phyloP scores from a whole-genome alignment of 2,888 invertebrate genomes.

The Parascotia fuliginaria region DNA sequence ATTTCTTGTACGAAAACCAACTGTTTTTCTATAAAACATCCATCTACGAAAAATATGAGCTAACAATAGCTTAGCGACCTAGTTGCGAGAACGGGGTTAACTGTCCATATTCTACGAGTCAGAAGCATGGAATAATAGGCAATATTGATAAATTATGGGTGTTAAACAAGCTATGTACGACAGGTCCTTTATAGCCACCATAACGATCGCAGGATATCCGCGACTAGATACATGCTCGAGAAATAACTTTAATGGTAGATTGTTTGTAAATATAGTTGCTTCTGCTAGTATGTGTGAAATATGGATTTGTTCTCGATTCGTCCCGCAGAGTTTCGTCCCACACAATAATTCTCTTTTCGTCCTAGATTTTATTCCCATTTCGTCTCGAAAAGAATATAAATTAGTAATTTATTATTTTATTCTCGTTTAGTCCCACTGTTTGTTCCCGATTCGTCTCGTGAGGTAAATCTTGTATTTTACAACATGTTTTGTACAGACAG shows the following conservation, averaged over 20 bases:
- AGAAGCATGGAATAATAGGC: constrained; percentile 57
- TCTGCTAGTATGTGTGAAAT: background rate
- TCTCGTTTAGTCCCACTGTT: no score
- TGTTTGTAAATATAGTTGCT: constrained; percentile 19
- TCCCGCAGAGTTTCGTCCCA: no score
- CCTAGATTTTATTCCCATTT: no score
- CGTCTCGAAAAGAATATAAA: no score
- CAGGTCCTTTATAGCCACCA: constrained; percentile 39
- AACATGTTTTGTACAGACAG: no score
- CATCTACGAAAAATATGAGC: constrained; percentile 17
- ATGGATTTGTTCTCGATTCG: background rate
- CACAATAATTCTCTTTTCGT: no score
- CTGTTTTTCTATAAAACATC: background rate
- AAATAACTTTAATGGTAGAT: constrained; percentile 39
- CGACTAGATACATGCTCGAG: constrained; percentile 49
- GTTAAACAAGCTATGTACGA: constrained; percentile 54
- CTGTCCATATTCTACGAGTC: constrained; percentile 59
- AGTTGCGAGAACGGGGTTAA: constrained; percentile 62
- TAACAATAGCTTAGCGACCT: constrained; percentile 38
- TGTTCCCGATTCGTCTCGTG: no score
- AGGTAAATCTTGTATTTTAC: no score
- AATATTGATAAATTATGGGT: constrained; percentile 69
- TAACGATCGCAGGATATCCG: constrained; percentile 52
- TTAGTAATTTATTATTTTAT: no score
- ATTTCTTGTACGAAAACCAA: no score